phyloP scores from a whole-genome alignment of 2,113 vertebrate genomes.

The Rynchops niger region DNA sequence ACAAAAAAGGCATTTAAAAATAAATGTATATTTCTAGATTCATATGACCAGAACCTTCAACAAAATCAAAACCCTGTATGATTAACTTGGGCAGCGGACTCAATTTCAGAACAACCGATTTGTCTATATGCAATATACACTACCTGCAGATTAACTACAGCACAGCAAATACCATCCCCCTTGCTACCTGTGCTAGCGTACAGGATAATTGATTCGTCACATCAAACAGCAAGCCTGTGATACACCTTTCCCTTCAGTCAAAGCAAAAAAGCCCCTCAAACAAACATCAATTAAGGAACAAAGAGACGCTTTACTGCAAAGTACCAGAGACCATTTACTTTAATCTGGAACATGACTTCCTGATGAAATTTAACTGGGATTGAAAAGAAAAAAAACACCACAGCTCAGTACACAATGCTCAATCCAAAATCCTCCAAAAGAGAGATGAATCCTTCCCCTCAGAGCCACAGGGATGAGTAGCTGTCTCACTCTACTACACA shows the following conservation, averaged over 20 bases:
- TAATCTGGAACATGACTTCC: background rate
- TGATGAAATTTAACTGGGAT: background rate
- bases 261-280: background rate
- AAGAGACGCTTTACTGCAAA: background rate
- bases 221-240: background rate
- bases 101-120: background rate
- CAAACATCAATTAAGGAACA: background rate
- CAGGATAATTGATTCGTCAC: background rate
- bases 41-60: background rate
- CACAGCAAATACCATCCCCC: background rate
- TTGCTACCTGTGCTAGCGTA: background rate
- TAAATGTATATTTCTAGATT: background rate
- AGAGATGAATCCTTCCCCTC: background rate
- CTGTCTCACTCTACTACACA: background rate
- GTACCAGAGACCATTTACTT: background rate
- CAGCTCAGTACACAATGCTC: background rate
- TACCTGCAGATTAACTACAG: background rate
- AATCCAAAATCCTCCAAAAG: background rate
- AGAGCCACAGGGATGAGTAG: background rate
- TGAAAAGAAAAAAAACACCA: background rate
- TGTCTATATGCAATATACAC: background rate
- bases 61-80: background rate
- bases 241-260: background rate
- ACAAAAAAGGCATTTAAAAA: background rate
- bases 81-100: background rate